phyloP scores from a whole-genome alignment of 2,888 invertebrate genomes.

The Tholera decimalis region DNA sequence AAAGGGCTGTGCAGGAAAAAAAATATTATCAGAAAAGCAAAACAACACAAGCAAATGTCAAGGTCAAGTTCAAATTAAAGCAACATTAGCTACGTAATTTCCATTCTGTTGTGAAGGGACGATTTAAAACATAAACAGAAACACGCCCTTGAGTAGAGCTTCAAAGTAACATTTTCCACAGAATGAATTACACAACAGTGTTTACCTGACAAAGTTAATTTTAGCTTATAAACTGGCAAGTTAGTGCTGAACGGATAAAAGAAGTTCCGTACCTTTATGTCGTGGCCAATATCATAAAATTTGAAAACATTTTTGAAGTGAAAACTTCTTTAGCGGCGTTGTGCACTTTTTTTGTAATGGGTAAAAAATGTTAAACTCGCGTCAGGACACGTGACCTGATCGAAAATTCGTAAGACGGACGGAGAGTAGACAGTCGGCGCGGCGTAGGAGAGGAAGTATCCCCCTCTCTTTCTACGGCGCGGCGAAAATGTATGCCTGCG shows the following conservation, averaged over 20 bases:
- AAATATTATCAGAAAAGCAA: neutral
- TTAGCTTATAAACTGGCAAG: neutral
- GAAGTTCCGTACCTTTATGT: slow-evolving; percentile 19
- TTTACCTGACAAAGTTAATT: slow-evolving; percentile 22
- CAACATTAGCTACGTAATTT: neutral
- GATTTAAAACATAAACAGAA: slow-evolving; percentile 23
- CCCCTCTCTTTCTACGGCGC: no score
- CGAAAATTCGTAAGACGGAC: no score
- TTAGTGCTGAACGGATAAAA: neutral
- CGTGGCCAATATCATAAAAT: neutral
- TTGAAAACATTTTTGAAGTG: neutral
- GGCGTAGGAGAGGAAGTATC: no score
- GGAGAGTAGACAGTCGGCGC: no score
- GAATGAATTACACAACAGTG: slow-evolving; percentile 26
- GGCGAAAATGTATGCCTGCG: no score
- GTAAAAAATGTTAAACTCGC: no score
- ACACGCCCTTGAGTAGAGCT: neutral
- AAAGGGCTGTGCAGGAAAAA: no score
- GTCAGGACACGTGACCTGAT: no score
- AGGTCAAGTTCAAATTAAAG: slow-evolving; percentile 3
- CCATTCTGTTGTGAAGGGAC: neutral
- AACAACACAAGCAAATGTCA: neutral
- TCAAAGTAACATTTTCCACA: slow-evolving; percentile 2
- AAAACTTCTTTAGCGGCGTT: no score
- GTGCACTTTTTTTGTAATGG: neutral